Base-by-base conservation (phyloP, 1,140 invertebrate species). In the Oryzaephilus surinamensis region DNA sequence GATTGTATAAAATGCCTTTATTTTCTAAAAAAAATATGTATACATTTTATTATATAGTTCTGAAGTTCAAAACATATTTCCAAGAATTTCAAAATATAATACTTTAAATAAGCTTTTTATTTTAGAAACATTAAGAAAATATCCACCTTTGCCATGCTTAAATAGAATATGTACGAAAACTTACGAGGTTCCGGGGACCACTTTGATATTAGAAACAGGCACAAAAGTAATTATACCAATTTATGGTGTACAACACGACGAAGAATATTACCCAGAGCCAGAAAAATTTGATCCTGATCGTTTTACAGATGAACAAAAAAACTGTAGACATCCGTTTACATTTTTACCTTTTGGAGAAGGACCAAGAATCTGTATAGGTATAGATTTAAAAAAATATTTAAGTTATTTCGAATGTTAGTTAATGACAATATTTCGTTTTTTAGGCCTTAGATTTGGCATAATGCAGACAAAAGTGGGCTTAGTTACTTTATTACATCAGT, bases 191-290 rank as follows among this genome's bases (percentile, higher is more conserved):
- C 31, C 41, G 12, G 34, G 35, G 11, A 40, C 36, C 16, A 32
- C 46, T 16, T 2, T 46, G 3, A 20, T 41, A 20, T 13, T 51
- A 10, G 53, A 61, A 34, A 55, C 53, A 34, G 63, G 61, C 20
- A 61, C 56, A 10, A 48, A 42, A 32, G 37, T 71, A 8, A 48
- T 58, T 14, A 58, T 72, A 27, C 64, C 67, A n/a, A 42, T 62
- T 4, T 67, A 66, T 39, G 64, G 63, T 23, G 60, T 80, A 11
- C 77, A 82, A 41, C 51, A 65, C 18, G 70, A 80, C 58, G 64
- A 69, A 2, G 55, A 68, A 12, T 57, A 66, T 42, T 8, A 41
- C 53, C 6, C 33, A 5, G 33, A 36, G 5, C 33, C 33, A 13
- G 7, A 10, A 12, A 36, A 36, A 36, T 36, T 16, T 45, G 64